A percentile compares a stretch with the other conserved stretches of the same genome.
phyloP scores from a whole-genome alignment of 2,797 vertebrate species.

The Labeo calbasu region DNA sequence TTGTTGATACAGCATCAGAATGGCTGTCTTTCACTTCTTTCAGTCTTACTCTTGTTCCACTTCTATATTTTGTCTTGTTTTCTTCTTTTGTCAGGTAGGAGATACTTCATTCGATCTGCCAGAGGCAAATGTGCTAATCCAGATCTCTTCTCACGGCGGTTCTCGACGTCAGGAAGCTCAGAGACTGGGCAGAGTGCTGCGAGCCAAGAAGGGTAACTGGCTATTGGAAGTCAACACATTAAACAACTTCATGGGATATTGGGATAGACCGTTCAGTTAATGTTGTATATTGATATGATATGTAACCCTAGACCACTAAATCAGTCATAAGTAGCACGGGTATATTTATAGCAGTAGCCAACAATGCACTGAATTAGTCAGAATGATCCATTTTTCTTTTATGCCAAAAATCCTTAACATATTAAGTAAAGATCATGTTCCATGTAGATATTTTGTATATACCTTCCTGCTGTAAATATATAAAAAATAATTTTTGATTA shows the following conservation, averaged over 20 bases:
- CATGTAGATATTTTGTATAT: no score
- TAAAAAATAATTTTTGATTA: no score
- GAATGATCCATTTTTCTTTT: no score
- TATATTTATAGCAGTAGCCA: no score
- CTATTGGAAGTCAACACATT: neutral
- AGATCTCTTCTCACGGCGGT: constrained; percentile 98
- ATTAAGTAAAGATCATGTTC: no score
- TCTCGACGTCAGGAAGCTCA: constrained; percentile 96
- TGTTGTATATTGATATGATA: neutral
- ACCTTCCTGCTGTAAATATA: no score
- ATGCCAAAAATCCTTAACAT: no score
- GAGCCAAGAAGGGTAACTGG: constrained; percentile 93
- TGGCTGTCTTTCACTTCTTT: neutral
- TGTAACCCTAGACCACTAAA: no score
- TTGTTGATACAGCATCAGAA: neutral
- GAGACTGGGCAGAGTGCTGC: constrained; percentile 92
- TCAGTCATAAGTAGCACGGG: no score
- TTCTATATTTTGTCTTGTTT: neutral
- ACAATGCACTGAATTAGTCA: no score
- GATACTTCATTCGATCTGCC: constrained; percentile 98
- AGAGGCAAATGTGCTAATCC: constrained; percentile 96
- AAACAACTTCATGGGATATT: neutral
- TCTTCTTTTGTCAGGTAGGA: constrained; percentile 82
- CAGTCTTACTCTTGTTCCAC: neutral
- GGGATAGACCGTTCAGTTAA: neutral